Percentiles rank a stretch among this genome's conserved stretches.
Conservation (phyloP, 2,797 vertebrate species). For the Calcarius lapponicus region DNA sequence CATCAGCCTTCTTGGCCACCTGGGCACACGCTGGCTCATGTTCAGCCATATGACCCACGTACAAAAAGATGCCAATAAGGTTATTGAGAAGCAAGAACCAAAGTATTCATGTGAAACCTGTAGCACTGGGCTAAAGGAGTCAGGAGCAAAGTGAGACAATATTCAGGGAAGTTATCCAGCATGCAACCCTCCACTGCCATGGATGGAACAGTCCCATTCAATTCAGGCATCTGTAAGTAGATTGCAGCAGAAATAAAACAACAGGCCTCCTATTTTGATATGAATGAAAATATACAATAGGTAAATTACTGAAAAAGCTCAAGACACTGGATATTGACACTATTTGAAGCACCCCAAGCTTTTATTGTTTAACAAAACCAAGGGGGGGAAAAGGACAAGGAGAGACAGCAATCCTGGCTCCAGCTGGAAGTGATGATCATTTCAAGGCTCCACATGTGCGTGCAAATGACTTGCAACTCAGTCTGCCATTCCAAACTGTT, state of each 20-base stretch:
- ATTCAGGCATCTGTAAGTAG: not conserved
- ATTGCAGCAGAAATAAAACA: not conserved
- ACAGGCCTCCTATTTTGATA: not conserved
- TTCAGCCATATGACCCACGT: not conserved
- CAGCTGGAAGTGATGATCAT: not conserved
- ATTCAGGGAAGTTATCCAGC: not conserved
- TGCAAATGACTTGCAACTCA: not conserved
- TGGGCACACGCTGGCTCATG: too few relatives aligned
- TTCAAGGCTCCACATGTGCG: not conserved
- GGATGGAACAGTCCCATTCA: not conserved
- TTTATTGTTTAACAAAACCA: not conserved
- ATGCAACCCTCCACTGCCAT: not conserved
- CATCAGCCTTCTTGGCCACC: not conserved
- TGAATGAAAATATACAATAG: not conserved
- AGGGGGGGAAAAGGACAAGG: not conserved
- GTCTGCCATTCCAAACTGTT: not conserved
- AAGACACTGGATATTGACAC: not conserved
- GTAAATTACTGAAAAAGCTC: not conserved
- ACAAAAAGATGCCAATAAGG: fast-evolving
- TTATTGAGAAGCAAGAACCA: not conserved
- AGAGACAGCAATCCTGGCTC: not conserved
- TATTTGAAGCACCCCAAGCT: not conserved
- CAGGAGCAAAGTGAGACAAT: not conserved
- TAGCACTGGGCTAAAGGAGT: not conserved
- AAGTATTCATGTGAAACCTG: not conserved